Conservation (phyloP, 1,140 invertebrate species). For the Ectropis grisescens region DNA sequence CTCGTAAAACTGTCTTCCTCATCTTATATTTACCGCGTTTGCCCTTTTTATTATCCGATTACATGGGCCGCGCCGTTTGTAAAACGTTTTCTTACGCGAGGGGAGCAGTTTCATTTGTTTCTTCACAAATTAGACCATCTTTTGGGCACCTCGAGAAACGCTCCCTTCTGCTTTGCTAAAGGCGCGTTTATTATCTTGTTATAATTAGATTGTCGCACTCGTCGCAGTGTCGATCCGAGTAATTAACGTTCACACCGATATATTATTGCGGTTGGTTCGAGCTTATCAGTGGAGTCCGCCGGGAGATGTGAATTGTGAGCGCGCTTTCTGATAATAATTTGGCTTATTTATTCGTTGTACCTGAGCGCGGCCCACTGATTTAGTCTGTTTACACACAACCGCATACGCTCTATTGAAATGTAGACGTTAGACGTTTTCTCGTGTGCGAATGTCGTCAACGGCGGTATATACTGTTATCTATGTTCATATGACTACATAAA, state of each 20-base stretch:
- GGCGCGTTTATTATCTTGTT: conserved; percentile 22
- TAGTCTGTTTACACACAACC: no score
- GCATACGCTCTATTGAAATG: no score
- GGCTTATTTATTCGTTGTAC: conserved; percentile 23
- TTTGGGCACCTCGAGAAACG: conserved; percentile 11
- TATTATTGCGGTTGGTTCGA: conserved; percentile 41
- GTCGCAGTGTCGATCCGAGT: conserved; percentile 31
- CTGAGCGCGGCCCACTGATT: no score
- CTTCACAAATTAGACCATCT: conserved; percentile 50
- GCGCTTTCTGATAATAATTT: conserved; percentile 24
- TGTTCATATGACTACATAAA: no score
- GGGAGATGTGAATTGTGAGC: conserved; percentile 46
- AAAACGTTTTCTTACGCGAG: conserved; percentile 54
- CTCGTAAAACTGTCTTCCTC: conserved; percentile 70
- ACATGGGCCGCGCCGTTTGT: conserved; percentile 63
- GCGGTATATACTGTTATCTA: no score
- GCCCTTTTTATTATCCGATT: conserved; percentile 71
- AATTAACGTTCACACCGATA: conserved; percentile 60
- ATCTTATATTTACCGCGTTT: conserved; percentile 70
- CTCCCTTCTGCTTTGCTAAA: conserved; percentile 1
- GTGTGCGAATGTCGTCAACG: no score
- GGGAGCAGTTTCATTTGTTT: conserved; percentile 68
- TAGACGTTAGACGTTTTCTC: no score
- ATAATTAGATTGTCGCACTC: conserved; percentile 34
- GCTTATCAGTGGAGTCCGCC: conserved; percentile 44